Conservation (phyloP, 2,888 invertebrate species). For the Thelaira solivaga region DNA sequence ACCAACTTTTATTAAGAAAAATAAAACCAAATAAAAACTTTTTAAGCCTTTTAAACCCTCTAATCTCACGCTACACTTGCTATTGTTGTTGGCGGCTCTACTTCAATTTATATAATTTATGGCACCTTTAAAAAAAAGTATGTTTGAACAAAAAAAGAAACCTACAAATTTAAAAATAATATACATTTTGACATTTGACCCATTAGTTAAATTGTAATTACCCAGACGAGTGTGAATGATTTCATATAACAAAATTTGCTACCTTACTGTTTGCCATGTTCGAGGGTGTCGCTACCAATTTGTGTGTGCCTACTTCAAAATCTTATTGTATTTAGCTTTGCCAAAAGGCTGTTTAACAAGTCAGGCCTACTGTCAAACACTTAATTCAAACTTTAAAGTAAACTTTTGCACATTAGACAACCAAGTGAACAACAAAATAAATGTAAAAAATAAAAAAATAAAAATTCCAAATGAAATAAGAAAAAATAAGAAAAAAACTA, state of each 20-base stretch:
- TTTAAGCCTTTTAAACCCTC: neutral
- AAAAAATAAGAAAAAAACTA: neutral
- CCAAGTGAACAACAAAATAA: neutral
- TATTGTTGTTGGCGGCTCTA: conserved; percentile 1
- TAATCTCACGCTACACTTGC: conserved; percentile 27
- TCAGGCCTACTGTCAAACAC: conserved; percentile 61
- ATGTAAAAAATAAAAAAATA: neutral
- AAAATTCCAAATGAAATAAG: neutral
- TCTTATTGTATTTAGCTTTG: neutral
- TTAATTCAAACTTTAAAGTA: conserved; percentile 25
- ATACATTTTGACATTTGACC: conserved; percentile 56
- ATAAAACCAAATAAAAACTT: neutral
- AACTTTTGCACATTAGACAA: conserved; percentile 13
- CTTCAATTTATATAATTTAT: neutral
- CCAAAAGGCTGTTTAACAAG: conserved; percentile 50
- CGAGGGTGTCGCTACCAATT: conserved; percentile 59
- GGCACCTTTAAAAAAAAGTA: neutral
- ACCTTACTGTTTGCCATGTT: conserved; percentile 43
- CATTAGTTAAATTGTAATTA: conserved; percentile 55
- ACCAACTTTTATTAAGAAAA: neutral
- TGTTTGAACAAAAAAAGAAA: neutral
- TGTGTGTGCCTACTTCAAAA: conserved; percentile 12
- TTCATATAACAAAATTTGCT: conserved; percentile 47
- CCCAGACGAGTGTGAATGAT: conserved; percentile 46
- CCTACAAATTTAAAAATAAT: conserved; percentile 28